Evolutionary conservation across 1,140 invertebrate species (phyloP).

Genomic region (Meloidogyne floridensis): DNA sequence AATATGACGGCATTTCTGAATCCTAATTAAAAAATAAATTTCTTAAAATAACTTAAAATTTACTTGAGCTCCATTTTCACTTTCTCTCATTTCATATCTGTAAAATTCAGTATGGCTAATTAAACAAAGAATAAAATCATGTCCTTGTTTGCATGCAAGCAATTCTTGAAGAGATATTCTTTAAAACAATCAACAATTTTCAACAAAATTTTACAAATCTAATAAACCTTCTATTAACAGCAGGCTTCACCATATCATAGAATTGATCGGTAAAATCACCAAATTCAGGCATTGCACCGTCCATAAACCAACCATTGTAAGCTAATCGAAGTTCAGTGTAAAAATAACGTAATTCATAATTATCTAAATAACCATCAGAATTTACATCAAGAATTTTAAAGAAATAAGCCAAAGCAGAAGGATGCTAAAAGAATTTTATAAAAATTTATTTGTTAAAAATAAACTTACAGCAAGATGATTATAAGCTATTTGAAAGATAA

Average conservation of each 20-base stretch:
- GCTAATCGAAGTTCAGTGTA: conserved; percentile 32
- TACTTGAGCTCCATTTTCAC: conserved; percentile 2
- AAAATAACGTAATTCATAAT: conserved; percentile 41
- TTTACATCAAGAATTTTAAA: conserved; percentile 43
- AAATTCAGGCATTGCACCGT: conserved; percentile 30
- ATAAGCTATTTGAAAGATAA: conserved; percentile 37
- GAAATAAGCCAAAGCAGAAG: conserved; percentile 36
- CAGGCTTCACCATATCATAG: conserved; percentile 34
- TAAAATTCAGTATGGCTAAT: conserved; percentile 31
- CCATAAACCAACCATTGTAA: conserved; percentile 29
- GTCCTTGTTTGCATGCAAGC: conserved; percentile 36
- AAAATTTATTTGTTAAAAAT: conserved; percentile 3
- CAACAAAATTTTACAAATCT: not conserved
- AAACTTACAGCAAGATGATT: conserved; percentile 40
- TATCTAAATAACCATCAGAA: conserved; percentile 35
- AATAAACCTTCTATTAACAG: conserved; percentile 18
- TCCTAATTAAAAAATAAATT: conserved; percentile 1
- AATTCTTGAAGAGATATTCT: conserved; percentile 31
- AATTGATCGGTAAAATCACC: conserved; percentile 32
- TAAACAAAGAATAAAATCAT: conserved; percentile 34
- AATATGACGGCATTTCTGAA: conserved; percentile 15
- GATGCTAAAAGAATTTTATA: conserved; percentile 38
- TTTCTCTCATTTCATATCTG: conserved; percentile 34
- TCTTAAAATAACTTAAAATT: not conserved
- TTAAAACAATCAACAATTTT: conserved; percentile 15